A percentile compares a stretch with the other conserved stretches of the same genome.
Conservation (phyloP, 1,140 invertebrate genomes). For the Caenorhabditis briggsae region DNA sequence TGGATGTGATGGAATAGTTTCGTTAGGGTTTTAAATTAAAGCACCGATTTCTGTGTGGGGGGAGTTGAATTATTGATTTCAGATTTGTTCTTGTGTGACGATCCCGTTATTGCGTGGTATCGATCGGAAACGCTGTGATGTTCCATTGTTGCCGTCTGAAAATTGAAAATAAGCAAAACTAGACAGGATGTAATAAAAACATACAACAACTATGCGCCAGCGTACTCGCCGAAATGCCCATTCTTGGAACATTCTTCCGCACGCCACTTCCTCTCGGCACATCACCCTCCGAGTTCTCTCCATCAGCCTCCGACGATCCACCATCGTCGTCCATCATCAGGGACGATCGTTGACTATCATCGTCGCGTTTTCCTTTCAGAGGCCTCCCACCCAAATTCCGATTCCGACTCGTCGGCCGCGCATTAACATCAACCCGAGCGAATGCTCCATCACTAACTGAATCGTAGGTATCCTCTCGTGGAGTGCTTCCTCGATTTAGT, state of each 20-base stretch:
- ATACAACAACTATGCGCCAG: slow-evolving; percentile 64
- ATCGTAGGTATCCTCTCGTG: slow-evolving; percentile 57
- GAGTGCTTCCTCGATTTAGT: slow-evolving; percentile 33
- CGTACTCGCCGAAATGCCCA: slow-evolving; percentile 67
- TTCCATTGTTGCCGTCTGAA: slow-evolving; percentile 8
- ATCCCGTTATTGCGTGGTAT: slow-evolving; percentile 43
- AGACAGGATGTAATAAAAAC: slow-evolving; percentile 10
- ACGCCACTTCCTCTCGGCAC: slow-evolving; percentile 54
- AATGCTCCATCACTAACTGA: slow-evolving; percentile 53
- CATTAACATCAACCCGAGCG: slow-evolving; percentile 15
- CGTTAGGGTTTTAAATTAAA: not conserved
- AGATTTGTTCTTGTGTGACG: slow-evolving; percentile 38
- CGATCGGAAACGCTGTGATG: slow-evolving; percentile 37
- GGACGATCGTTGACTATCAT: slow-evolving; percentile 68
- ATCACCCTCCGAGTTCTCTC: slow-evolving; percentile 60
- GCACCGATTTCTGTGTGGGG: slow-evolving; percentile 17
- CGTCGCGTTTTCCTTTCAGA: slow-evolving; percentile 57
- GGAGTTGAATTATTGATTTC: not conserved
- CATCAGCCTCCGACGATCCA: slow-evolving; percentile 64
- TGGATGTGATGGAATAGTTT: slow-evolving; percentile 45
- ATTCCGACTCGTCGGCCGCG: slow-evolving; percentile 56
- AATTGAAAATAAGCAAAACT: not conserved
- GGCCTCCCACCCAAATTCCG: slow-evolving; percentile 55
- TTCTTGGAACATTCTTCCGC: slow-evolving; percentile 59
- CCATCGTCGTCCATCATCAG: slow-evolving; percentile 67